phyloP scores from a whole-genome alignment of 2,797 vertebrate species.

The Muscicapa comitata region DNA sequence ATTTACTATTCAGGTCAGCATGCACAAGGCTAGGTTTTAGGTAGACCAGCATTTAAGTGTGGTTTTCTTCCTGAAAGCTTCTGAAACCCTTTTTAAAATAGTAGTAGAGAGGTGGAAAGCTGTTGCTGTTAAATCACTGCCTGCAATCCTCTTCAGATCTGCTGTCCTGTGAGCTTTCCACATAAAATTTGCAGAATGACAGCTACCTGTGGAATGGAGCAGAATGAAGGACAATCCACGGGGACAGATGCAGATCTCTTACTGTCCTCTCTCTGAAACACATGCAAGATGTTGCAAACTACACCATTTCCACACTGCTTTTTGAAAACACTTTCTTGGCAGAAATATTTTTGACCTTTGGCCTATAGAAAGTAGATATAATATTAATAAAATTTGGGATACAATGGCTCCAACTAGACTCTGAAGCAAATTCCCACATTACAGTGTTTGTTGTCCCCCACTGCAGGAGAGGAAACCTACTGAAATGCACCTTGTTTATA shows the following conservation, averaged over 20 bases:
- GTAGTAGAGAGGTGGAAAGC: not conserved
- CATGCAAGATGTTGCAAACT: accelerated
- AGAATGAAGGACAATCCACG: not conserved
- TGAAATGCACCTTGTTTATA: not conserved
- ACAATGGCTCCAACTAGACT: not conserved
- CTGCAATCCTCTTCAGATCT: not conserved
- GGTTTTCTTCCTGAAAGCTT: not conserved
- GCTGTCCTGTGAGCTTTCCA: not conserved
- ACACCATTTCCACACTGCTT: accelerated
- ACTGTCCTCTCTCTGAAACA: not conserved
- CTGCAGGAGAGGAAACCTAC: not conserved
- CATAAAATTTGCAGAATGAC: not conserved
- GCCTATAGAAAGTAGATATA: not conserved
- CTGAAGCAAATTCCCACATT: not conserved
- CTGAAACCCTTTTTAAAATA: not conserved
- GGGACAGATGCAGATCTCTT: accelerated
- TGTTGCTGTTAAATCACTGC: not conserved
- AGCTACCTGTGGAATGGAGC: not conserved
- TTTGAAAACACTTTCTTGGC: not conserved
- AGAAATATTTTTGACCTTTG: not conserved
- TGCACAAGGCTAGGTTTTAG: not conserved
- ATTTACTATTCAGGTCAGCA: not conserved
- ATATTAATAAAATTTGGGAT: not conserved
- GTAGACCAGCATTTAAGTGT: not conserved
- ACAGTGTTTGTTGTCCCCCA: not conserved